Base-by-base conservation (phyloP, 2,888 invertebrate species). In the Lasioglossum lativentre region DNA sequence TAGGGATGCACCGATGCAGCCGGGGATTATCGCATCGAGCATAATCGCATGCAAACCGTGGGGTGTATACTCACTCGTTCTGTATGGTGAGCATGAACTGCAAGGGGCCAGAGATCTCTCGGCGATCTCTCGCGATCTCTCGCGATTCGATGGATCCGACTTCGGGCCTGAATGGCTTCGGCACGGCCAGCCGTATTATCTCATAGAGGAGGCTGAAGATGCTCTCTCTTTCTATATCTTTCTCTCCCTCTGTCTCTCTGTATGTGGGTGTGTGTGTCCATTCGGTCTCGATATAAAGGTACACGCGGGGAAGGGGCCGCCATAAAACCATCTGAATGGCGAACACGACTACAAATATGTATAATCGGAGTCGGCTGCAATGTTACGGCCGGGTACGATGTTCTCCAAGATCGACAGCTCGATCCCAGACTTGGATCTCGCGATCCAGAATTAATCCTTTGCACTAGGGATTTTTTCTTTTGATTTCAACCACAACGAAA, bases 241-340 rank as follows among this genome's bases (percentile, higher is more conserved):
- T 52, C 52, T 52, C 23, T 52, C 52, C 23, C 23, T 52, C 52
- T 52, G 2, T 52, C 52, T n/a, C 2, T 52, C 23, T 6, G 19
- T 19, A 3, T 19, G 2, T 5, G 6, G 0, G 5, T 47, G 47
- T 6, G 19, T 23, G 19, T 89, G 89, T 93, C 92, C 93, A 93
- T 93, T 93, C 92, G 93, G 91, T 87, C 91, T 89, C 88, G 90
- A 90, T 88, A 93, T 91, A 92, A 93, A 93, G 92, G 86, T 91
- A 23, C 52, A 90, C 88, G 89, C 90, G 91, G 90, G 92, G 90
- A 82, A 92, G 92, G 92, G 91, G 89, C 80, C 84, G 86, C 80
- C 86, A 87, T 90, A 89, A 91, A 92, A 89, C 87, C 88, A 91
- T 91, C 92, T 93, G 92, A 93, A 92, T 93, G 91, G 90, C 90